Evolutionary conservation across 2,113 vertebrate species (phyloP).

Genomic region (Channa argus): DNA sequence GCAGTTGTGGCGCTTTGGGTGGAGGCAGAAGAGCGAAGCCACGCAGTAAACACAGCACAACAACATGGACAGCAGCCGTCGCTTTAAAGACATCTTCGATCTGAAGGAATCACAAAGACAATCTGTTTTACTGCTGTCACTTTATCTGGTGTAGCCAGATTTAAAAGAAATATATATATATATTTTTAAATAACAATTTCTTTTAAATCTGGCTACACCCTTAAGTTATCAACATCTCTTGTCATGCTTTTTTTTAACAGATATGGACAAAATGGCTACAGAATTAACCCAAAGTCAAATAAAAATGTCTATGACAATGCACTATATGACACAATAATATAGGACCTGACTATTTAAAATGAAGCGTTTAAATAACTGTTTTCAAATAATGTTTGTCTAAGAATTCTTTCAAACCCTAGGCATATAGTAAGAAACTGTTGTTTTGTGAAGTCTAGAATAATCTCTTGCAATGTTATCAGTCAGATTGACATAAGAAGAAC

Average conservation of each 20-base stretch:
- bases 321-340: not conserved
- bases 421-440: too few relatives aligned
- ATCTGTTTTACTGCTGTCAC: not conserved
- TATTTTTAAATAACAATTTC: too few relatives aligned
- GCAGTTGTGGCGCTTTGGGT: constrained; percentile 75
- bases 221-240: too few relatives aligned
- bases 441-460: not conserved
- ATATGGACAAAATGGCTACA: not conserved
- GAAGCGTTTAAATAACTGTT: not conserved
- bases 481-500: not conserved
- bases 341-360: not conserved
- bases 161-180: too few relatives aligned
- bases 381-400: not conserved
- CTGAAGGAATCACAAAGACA: constrained; percentile 19
- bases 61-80: constrained; percentile 79
- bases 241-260: too few relatives aligned
- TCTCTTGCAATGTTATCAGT: not conserved
- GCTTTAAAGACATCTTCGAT: constrained; percentile 81
- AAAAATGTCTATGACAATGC: too few relatives aligned
- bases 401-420: too few relatives aligned
- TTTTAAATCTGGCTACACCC: too few relatives aligned
- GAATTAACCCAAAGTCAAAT: not conserved
- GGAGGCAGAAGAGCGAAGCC: constrained; percentile 81
- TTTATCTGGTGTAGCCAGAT: too few relatives aligned
- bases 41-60: constrained; percentile 82